phyloP scores from a whole-genome alignment of 2,888 invertebrate species.

The Smittia aterrima region DNA sequence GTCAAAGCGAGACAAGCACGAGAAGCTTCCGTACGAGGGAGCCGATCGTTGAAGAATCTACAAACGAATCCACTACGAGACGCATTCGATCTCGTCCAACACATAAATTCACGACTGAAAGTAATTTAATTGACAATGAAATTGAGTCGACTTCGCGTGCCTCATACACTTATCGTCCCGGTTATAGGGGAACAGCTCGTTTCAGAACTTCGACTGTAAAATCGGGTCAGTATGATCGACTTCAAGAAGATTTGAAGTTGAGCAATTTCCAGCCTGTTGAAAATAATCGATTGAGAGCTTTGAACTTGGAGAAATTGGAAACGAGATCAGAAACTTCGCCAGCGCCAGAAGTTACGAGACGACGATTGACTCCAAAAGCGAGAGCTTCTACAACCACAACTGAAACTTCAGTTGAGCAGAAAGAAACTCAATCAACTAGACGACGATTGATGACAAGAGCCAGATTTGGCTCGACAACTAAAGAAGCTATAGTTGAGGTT shows the following conservation, averaged over 20 bases:
- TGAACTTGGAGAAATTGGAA: background rate
- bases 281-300: constrained; percentile 29
- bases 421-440: background rate
- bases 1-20: background rate
- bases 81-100: constrained; percentile 10
- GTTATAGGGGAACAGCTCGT: constrained; percentile 23
- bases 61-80: background rate
- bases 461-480: background rate
- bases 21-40: no score
- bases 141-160: background rate
- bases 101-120: background rate
- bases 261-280: background rate
- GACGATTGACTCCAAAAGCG: background rate
- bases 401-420: background rate
- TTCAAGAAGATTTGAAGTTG: background rate
- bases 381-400: background rate
- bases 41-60: no score
- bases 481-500: background rate
- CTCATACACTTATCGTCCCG: constrained; percentile 7
- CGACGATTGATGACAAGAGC: background rate
- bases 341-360: constrained; percentile 27
- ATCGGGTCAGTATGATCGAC: constrained; percentile 12
- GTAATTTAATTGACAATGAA: background rate
- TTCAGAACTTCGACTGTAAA: background rate
- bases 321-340: constrained; percentile 14